These are phyloP conservation scores for Neuroterus valhalla DNA, from an alignment of 1,140 invertebrate genomes.

Conservation along the genomic window DNA sequence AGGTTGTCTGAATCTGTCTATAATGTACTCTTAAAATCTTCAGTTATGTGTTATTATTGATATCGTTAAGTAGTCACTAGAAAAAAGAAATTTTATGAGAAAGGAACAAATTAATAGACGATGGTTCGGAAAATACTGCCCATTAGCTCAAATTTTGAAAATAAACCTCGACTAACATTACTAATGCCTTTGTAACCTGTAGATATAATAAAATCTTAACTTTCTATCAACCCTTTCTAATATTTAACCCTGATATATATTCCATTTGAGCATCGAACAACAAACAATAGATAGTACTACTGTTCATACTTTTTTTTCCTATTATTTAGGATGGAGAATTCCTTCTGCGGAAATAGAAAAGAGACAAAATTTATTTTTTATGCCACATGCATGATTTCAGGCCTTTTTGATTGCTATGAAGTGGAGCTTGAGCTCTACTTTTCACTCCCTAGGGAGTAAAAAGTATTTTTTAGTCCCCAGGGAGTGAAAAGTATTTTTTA, in stretches of 20 bases:
- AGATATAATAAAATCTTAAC: slow-evolving; percentile 70
- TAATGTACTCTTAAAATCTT: not conserved
- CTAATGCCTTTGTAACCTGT: slow-evolving; percentile 63
- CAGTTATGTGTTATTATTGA: not conserved
- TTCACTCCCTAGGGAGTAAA: too few relatives aligned
- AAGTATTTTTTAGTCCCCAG: too few relatives aligned
- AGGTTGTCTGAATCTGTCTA: too few relatives aligned
- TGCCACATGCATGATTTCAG: too few relatives aligned
- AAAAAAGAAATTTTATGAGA: slow-evolving; percentile 2
- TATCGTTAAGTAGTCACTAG: not conserved
- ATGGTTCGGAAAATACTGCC: not conserved
- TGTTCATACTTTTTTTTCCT: not conserved
- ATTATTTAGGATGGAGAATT: too few relatives aligned
- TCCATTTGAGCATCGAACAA: not conserved
- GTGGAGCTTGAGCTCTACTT: too few relatives aligned
- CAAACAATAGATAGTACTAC: not conserved
- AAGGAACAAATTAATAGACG: not conserved
- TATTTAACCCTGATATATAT: slow-evolving; percentile 42
- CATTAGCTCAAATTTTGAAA: not conserved
- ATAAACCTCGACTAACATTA: slow-evolving; percentile 39
- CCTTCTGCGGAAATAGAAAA: too few relatives aligned
- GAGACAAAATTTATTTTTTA: too few relatives aligned
- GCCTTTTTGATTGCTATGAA: too few relatives aligned
- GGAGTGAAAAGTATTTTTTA: too few relatives aligned
- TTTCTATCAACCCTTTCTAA: slow-evolving; percentile 62